phyloP scores from a whole-genome alignment of 2,113 vertebrate species.

The Chionis minor region DNA sequence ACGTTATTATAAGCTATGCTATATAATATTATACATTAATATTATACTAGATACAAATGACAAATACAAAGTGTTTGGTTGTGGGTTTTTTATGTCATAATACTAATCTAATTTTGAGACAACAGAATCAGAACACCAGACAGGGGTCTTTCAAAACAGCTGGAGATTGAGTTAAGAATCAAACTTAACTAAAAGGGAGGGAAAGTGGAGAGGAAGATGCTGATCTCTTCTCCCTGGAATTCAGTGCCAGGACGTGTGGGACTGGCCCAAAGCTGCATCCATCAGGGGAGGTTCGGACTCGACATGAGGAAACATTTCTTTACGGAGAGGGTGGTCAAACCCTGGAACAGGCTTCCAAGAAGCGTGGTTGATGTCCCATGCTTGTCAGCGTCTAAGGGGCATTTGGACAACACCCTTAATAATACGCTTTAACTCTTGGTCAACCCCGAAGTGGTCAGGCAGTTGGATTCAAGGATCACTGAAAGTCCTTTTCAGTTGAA shows the following conservation, averaged over 20 bases:
- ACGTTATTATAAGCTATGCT: background rate
- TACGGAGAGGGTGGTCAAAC: background rate
- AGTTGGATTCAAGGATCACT: background rate
- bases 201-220: background rate
- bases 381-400: background rate
- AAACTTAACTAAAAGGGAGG: background rate
- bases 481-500: background rate
- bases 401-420: background rate
- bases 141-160: background rate
- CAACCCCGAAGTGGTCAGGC: background rate
- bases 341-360: background rate
- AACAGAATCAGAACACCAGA: background rate
- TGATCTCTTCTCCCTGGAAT: background rate
- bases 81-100: background rate
- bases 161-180: background rate
- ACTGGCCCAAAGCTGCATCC: background rate
- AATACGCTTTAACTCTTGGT: background rate
- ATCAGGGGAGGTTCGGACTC: fast-evolving
- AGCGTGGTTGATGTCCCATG: too few relatives aligned
- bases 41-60: background rate
- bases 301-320: background rate
- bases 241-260: fast-evolving
- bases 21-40: background rate
- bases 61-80: background rate
- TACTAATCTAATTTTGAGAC: background rate